A percentile compares a stretch with the other conserved stretches of the same genome.
These are phyloP conservation scores for Columba janthina DNA, from an alignment of 2,113 vertebrate species.

Conservation along the genomic window DNA sequence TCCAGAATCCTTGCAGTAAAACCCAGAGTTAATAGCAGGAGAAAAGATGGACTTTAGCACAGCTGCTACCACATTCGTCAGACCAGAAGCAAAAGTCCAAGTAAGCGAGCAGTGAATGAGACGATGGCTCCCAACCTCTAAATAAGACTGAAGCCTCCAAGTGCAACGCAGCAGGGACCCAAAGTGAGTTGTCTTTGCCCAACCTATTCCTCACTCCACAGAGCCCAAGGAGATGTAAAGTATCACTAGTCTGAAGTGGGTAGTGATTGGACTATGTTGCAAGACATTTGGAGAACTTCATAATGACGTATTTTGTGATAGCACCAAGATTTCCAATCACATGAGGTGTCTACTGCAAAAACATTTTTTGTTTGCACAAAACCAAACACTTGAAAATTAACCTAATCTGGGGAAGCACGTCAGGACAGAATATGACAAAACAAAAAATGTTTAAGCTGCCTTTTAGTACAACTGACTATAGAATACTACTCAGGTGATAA, in stretches of 20 bases:
- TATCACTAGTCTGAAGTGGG: neutral
- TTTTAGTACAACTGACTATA: neutral
- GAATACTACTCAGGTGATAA: neutral
- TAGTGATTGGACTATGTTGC: rapidly evolving
- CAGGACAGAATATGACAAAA: neutral
- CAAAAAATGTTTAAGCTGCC: neutral
- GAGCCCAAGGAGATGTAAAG: neutral
- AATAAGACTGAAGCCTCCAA: neutral
- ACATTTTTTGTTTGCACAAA: neutral
- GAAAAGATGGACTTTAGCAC: neutral
- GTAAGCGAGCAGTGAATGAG: neutral
- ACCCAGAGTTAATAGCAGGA: neutral
- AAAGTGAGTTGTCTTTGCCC: neutral
- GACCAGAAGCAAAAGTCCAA: neutral
- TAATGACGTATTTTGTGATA: neutral
- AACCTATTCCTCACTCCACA: neutral
- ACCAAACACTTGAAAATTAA: neutral
- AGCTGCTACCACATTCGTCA: neutral
- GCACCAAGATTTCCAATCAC: neutral
- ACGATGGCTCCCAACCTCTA: neutral
- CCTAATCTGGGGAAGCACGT: neutral
- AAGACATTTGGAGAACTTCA: neutral
- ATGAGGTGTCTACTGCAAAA: neutral
- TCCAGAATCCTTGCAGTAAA: neutral
- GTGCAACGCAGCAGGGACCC: neutral